These are phyloP conservation scores for Cephalopholis sonnerati DNA, from an alignment of 2,113 vertebrate species.

Conservation along the genomic window DNA sequence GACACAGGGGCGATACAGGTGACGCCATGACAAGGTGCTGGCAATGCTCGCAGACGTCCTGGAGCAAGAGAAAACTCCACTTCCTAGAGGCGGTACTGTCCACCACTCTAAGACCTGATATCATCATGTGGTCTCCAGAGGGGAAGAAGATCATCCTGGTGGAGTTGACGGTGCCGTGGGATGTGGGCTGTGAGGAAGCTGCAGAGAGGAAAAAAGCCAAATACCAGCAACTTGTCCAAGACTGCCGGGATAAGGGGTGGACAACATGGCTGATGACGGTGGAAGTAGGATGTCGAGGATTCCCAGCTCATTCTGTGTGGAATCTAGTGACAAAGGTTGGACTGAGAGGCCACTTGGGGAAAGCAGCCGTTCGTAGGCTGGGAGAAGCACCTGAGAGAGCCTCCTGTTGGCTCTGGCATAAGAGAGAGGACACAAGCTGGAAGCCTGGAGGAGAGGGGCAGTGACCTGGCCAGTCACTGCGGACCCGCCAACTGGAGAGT, in stretches of 20 bases:
- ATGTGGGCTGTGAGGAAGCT: too few relatives aligned
- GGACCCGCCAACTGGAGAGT: not conserved
- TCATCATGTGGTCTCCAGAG: not conserved
- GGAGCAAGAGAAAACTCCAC: constrained; percentile 7
- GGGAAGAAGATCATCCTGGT: constrained; percentile 6
- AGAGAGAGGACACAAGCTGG: constrained; percentile 35
- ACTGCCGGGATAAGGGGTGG: not conserved
- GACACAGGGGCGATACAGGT: not conserved
- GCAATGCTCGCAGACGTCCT: not conserved
- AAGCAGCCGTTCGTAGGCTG: not conserved
- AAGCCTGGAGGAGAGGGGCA: constrained; percentile 25
- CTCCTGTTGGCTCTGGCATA: constrained; percentile 36
- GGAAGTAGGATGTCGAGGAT: constrained; percentile 7
- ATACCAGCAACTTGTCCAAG: not conserved
- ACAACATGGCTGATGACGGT: constrained; percentile 1
- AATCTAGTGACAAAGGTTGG: constrained; percentile 18
- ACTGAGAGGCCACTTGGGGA: not conserved
- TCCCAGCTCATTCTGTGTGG: constrained; percentile 8
- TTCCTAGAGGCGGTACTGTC: not conserved
- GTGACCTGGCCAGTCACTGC: constrained; percentile 25
- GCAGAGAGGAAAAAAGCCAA: not conserved
- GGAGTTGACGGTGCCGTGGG: too few relatives aligned
- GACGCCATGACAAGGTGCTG: not conserved
- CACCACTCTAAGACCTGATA: not conserved
- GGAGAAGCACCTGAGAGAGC: constrained; percentile 12